Evolutionary conservation across 2,888 invertebrate genomes (phyloP).

Genomic region (Argyresthia albistria): DNA sequence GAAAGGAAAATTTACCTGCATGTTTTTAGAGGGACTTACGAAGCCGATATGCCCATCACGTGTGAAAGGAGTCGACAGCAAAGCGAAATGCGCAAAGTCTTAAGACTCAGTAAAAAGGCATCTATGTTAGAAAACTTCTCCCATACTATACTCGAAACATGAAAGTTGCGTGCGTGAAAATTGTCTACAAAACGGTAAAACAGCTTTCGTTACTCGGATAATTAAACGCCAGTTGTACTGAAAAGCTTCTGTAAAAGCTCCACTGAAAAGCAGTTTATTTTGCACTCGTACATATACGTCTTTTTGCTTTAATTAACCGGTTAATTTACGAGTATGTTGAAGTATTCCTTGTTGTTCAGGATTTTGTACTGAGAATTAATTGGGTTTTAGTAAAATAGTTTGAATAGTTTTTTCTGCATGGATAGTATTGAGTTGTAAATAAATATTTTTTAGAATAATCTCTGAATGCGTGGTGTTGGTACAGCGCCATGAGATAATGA

Average conservation of each 20-base stretch:
- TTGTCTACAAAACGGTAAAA: slow-evolving; percentile 1
- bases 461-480: no score
- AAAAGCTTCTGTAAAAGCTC: background rate
- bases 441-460: no score
- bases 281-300: slow-evolving; percentile 22
- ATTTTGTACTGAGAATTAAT: background rate
- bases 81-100: no score
- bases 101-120: no score
- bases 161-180: background rate
- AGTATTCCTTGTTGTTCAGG: background rate
- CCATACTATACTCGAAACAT: background rate
- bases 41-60: no score
- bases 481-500: no score
- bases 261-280: slow-evolving; percentile 17
- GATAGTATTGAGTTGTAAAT: background rate
- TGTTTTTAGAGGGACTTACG: no score
- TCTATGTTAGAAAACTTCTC: no score
- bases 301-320: slow-evolving; percentile 24
- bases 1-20: no score
- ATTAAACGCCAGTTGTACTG: slow-evolving; percentile 3
- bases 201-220: slow-evolving; percentile 1
- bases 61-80: no score
- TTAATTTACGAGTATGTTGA: background rate
- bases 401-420: background rate
- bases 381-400: background rate